Conservation (phyloP, 2,888 invertebrate species). For the Antheraea assamensis region DNA sequence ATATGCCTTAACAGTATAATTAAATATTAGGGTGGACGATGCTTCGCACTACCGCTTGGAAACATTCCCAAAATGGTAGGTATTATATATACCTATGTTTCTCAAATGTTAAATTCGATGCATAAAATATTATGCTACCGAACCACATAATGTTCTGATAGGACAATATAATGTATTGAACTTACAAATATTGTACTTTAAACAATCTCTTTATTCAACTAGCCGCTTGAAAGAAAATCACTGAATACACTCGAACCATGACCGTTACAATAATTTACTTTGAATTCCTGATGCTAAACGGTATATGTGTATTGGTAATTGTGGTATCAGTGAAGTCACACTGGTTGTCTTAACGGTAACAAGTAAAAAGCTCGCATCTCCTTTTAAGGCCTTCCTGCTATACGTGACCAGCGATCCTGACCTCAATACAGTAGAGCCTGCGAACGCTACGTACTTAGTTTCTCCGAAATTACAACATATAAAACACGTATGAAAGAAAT, state of each 20-base stretch:
- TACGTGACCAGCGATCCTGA: slow-evolving; percentile 11
- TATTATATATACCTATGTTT: no score
- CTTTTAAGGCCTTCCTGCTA: slow-evolving; percentile 38
- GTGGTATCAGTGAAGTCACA: slow-evolving; percentile 31
- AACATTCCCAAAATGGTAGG: no score
- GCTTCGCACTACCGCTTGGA: no score
- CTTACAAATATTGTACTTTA: background rate
- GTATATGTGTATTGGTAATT: slow-evolving; percentile 17
- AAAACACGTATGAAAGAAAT: background rate
- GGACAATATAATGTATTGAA: background rate
- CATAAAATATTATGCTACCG: background rate
- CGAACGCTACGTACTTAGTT: background rate
- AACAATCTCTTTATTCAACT: background rate
- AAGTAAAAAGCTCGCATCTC: slow-evolving; percentile 35
- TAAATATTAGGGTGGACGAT: no score
- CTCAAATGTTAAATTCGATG: no score
- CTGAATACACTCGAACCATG: background rate
- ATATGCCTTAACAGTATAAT: no score
- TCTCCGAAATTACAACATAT: background rate
- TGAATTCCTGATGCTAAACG: slow-evolving; percentile 16
- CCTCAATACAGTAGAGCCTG: background rate
- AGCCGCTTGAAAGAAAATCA: background rate
- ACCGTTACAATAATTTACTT: slow-evolving; percentile 25
- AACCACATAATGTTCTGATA: background rate
- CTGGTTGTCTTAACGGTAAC: slow-evolving; percentile 35